Evolutionary conservation across 2,888 invertebrate genomes (phyloP), one percentile per base, ranked within the genome.

Genomic region (Andrena haemorrhoa): DNA sequence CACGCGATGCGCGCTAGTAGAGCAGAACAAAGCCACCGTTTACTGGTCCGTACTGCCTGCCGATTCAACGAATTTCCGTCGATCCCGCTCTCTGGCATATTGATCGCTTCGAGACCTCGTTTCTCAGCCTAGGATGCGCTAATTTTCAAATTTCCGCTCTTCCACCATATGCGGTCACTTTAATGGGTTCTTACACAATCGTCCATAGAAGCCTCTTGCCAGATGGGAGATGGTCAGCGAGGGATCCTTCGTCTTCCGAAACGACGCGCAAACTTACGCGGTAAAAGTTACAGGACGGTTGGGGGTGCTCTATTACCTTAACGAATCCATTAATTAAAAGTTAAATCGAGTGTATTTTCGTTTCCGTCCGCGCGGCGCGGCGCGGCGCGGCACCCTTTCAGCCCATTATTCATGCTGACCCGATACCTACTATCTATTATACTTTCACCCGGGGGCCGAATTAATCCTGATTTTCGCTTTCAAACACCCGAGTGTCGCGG

Each of bases 241-340:
- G 41, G n/a, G n/a, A 0, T 41, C 8, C 12, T n/a, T 20, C 26
- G 70, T 12, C 16, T 20, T 4, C 5, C 35, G n/a, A 41, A 29
- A 26, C 12, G 16, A 41, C 41, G 29, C 49, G 31, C 10, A 10
- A 33, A 72, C 60, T 80, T 65, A 58, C 65, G 63, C 26, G 80
- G 64, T 51, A 49, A 68, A 74, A 81, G 80, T 73, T 81, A 65
- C 60, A 31, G 16, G 58, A 20, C 51, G 31, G 23, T 2, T 2
- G 29, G 61, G 72, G 12, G 58, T 68, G 61, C 82, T 82, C 75
- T 53, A 60, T 81, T 81, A 81, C 61, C 65, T 33, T 66, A 82
- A 82, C 75, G 75, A 82, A 82, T 82, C 75, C 75, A 82, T 82
- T 82, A 82, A 82, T 82, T 82, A 71, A 82, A 82, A 82, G 82